Percentiles rank a stretch among this genome's conserved stretches.
Conservation (phyloP, 2,888 invertebrate genomes). For the Tanytarsus gracilentus region DNA sequence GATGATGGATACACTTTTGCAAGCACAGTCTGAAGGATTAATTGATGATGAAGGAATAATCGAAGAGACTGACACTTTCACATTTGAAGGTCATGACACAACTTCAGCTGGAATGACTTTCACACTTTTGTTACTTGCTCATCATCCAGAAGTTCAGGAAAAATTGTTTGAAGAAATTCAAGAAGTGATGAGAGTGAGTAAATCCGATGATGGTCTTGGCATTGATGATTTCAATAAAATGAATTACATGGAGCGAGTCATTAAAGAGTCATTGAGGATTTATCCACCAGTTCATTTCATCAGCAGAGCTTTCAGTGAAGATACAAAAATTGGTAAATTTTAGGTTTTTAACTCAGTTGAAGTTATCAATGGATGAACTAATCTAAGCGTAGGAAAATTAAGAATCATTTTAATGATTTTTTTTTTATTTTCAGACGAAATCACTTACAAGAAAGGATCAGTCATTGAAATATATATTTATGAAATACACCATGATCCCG, state of each 20-base stretch:
- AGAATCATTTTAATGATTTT: not conserved
- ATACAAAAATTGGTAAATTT: slow-evolving; percentile 31
- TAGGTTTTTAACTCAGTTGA: too few relatives aligned
- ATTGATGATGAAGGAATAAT: slow-evolving; percentile 37
- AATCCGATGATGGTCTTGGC: not conserved
- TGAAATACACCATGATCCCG: slow-evolving; percentile 42
- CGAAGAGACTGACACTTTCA: slow-evolving; percentile 34
- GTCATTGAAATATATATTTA: slow-evolving; percentile 46
- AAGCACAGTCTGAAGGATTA: slow-evolving; percentile 32
- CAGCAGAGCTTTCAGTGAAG: slow-evolving; percentile 37
- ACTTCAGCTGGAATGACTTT: slow-evolving; percentile 35
- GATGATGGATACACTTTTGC: slow-evolving; percentile 35
- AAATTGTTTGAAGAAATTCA: slow-evolving; percentile 37
- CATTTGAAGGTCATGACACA: slow-evolving; percentile 40
- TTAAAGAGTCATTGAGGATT: slow-evolving; percentile 46
- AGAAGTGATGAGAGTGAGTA: slow-evolving; percentile 34
- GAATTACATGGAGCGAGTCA: slow-evolving; percentile 44
- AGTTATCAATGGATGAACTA: too few relatives aligned
- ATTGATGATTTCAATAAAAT: slow-evolving; percentile 33
- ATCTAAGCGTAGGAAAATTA: too few relatives aligned
- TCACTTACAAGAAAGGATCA: slow-evolving; percentile 37
- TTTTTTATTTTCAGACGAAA: slow-evolving; percentile 33
- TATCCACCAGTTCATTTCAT: slow-evolving; percentile 48
- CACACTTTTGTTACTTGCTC: slow-evolving; percentile 35
- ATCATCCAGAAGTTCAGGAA: slow-evolving; percentile 29